Evolutionary conservation across 2,888 invertebrate species (phyloP), one percentile per base, ranked within the genome.

Genomic region (Xanthorhoe designata): DNA sequence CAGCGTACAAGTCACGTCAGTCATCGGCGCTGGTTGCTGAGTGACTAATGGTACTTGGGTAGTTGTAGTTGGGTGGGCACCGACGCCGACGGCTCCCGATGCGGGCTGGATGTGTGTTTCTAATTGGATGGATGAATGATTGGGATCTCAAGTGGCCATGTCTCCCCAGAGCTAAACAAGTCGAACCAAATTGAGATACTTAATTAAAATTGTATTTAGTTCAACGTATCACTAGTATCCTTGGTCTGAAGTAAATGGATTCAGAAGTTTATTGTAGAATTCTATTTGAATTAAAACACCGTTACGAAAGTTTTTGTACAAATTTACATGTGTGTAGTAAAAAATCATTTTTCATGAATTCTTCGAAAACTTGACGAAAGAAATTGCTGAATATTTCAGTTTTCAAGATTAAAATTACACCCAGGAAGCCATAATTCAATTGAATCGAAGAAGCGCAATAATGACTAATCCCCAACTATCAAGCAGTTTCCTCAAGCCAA

Each of bases 1-100:
- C 63, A 68, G 70, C 61, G 55, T 58, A 52, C 51, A 58, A 65
- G 56, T 65, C 64, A 70, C 70, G 73, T 71, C 68, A 61, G 64
- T 72, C 79, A 73, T 66, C 69, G 75, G 38, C 78, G 73, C 75
- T 71, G 78, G 80, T 72, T 74, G 78, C 78, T 78, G 77, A 78
- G 77, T 80, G 78, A 87, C 87, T 87, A 83, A 80, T 79, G 76
- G 64, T 57, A 29, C 29, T 35, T 38, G 24, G 38, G 32, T 47
- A 52, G 13, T 19, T 52, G 58, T n/a, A n/a, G n/a, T 24, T 24
- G 24, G 24, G 24, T 24, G 4, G 24, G n/a, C n/a, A n/a, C n/a
- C n/a, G 13, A 50, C 53, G 32, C 54, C 45, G 15, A 49, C 42
- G 54, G 45, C 58, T 61, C 62, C 57, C 62, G 57, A 35, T 54